phyloP scores from a whole-genome alignment of 2,797 vertebrate genomes.

The Falco columbarius region DNA sequence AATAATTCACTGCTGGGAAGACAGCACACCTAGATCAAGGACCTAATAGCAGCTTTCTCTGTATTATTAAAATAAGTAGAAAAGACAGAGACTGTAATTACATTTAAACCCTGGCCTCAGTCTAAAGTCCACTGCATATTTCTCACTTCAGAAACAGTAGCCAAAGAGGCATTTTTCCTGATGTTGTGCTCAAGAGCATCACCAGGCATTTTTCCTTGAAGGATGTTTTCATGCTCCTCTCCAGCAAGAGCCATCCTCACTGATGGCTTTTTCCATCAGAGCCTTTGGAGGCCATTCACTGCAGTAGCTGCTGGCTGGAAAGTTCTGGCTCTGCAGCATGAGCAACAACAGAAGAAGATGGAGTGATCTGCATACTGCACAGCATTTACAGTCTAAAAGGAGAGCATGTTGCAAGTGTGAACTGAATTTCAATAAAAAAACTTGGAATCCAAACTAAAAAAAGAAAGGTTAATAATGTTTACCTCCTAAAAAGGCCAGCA shows the following conservation, averaged over 20 bases:
- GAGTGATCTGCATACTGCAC: conserved; percentile 5
- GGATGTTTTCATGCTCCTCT: not conserved
- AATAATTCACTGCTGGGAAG: not conserved
- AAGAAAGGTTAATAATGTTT: conserved; percentile 36
- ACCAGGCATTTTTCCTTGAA: not conserved
- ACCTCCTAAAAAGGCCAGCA: conserved; percentile 15
- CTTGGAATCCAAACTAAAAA: conserved; percentile 5
- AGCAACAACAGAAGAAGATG: conserved; percentile 7
- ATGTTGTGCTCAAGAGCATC: not conserved
- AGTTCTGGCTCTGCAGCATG: conserved; percentile 24
- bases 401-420: not conserved
- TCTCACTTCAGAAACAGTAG: not conserved
- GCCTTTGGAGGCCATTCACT: conserved; percentile 21
- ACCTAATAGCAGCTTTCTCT: not conserved
- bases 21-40: not conserved
- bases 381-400: conserved; percentile 28
- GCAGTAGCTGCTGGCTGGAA: conserved; percentile 34
- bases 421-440: conserved; percentile 43
- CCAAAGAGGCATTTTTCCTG: not conserved
- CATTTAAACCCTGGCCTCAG: not conserved
- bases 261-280: not conserved
- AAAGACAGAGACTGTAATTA: not conserved
- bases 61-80: not conserved
- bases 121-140: not conserved
- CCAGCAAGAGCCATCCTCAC: not conserved